Evolutionary conservation across 2,888 invertebrate genomes (phyloP), one percentile per base, ranked within the genome.

Genomic region (Sycophila texana): DNA sequence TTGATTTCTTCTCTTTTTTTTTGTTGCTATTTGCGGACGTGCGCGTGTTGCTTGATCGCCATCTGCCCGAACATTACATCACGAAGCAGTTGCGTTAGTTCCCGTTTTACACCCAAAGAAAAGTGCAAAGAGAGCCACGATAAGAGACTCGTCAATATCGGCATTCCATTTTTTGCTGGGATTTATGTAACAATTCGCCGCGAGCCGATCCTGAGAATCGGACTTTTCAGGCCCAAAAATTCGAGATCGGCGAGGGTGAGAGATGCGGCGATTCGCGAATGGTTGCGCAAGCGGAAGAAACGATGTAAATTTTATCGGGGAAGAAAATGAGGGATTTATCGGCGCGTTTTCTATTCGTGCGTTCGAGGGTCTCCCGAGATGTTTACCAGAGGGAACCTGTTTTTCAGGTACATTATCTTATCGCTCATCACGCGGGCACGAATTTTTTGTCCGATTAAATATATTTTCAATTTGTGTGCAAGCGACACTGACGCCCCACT

Each of bases 381-480:
- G 82, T 86, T 85, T 85, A 83, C 74, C 71, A 49, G 49, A 53
- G 82, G 71, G 83, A 85, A 84, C 84, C 84, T 84, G 85, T 83
- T 86, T 84, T 85, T 83, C 85, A 84, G 82, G 83, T 84, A 85
- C 78, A 84, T 86, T 87, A 87, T 87, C 87, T 86, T 86, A 87
- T 86, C 86, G 79, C 75, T 82, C 83, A 83, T 84, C 84, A 74
- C 66, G 55, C 82, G 83, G 77, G 73, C 79, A 79, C 77, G 74
- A 82, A 82, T 77, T 82, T 81, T 76, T 78, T 81, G 81, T 58
- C 70, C 81, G 83, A 83, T 83, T 82, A 74, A 82, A 74, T 63
- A 30, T 81, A 72, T 75, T 71, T 73, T 81, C 74, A 70, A 78
- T 78, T 10, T 10, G 16, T 22, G 22, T 63, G 22, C 10, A 26